Base-by-base conservation (phyloP, 1,140 invertebrate genomes). In the Sinonovacula constricta region DNA sequence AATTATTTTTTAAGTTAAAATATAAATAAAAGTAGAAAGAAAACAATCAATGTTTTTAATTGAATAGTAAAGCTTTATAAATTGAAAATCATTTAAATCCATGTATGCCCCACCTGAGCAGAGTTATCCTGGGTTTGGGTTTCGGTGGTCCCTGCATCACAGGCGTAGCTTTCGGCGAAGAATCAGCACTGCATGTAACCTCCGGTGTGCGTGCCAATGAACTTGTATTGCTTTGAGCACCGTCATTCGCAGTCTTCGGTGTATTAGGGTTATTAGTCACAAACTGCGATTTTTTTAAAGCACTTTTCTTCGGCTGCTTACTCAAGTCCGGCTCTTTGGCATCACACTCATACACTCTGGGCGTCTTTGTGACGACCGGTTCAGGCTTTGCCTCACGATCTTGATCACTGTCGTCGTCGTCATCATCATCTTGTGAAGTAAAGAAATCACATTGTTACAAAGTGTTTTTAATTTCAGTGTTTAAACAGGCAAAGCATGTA, bases 251-350 rank as follows among this genome's bases (percentile, higher is more conserved):
- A 54, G 59, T 24, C 31, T 74, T 65, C 49, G 26, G 54, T 24
- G 34, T 66, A 24, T 36, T 53, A 36, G 39, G 15, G 14, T 45
- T 22, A 24, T 70, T 63, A 28, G 59, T 69, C 59, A 26, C 70
- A n/a, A n/a, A n/a, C 14, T 26, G 33, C 28, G 26, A 1, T 59
- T 74, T 81, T 80, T 89, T 90, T 65, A 90, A 80, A 70, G 89
- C 90, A 83, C 89, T 90, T 83, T 90, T 90, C 65, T 87, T 88
- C 54, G 90, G 88, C 66, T 80, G 65, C 63, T 82, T 81, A 59
- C 31, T 83, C 15, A 90, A 82, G 81, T 91, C 87, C 7, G 89
- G 88, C 79, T 91, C 90, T 39, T 70, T 81, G 62, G 85, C 84
- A 7, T 84, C 78, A 14, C 84, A 80, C 53, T 88, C 84, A 57